Evolutionary conservation across 2,888 invertebrate species (phyloP).

Genomic region (Epirrhoe alternata): DNA sequence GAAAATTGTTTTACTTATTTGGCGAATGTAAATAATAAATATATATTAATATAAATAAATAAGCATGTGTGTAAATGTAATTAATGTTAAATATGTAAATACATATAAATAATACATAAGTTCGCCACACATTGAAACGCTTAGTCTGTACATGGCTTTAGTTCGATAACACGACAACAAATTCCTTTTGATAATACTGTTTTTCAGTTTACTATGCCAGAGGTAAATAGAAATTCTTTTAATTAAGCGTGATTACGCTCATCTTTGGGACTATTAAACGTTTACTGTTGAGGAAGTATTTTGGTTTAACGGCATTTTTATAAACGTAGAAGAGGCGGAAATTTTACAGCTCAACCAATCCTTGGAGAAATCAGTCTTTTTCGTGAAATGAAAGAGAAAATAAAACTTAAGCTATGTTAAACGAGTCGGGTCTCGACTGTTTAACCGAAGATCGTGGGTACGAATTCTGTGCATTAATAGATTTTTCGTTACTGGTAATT

Average conservation of each 20-base stretch:
- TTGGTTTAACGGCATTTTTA: constrained; percentile 17
- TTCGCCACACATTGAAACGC: too few relatives aligned
- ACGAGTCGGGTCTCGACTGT: neutral
- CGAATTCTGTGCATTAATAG: neutral
- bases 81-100: too few relatives aligned
- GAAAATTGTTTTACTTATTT: too few relatives aligned
- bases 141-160: too few relatives aligned
- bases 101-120: too few relatives aligned
- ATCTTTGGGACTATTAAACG: constrained; percentile 60
- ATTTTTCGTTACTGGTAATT: too few relatives aligned
- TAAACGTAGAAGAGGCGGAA: constrained; percentile 9
- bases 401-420: neutral
- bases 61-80: too few relatives aligned
- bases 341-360: neutral
- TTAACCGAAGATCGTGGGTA: neutral
- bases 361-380: neutral
- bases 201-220: constrained; percentile 46
- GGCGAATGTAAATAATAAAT: too few relatives aligned
- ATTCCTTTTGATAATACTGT: constrained; percentile 2
- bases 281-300: constrained; percentile 45
- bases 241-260: constrained; percentile 73
- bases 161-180: neutral
- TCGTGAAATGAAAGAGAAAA: neutral
- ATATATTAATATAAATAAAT: too few relatives aligned
- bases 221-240: constrained; percentile 68